Conservation (phyloP, 2,888 invertebrate species). For the Nasonovia ribisnigri region DNA sequence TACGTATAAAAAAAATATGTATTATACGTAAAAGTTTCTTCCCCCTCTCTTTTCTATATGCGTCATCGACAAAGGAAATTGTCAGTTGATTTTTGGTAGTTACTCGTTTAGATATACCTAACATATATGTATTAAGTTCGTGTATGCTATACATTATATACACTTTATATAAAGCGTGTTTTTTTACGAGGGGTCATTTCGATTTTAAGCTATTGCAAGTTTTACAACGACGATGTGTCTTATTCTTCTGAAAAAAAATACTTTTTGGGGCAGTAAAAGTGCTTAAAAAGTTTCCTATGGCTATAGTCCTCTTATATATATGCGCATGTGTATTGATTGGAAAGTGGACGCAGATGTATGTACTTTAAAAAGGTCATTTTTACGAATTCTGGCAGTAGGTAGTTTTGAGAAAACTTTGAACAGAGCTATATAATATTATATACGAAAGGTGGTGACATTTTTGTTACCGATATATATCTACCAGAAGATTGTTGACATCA, state of each 20-base stretch:
- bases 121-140: neutral
- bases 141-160: neutral
- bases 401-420: neutral
- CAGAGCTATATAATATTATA: neutral
- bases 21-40: no score
- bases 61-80: neutral
- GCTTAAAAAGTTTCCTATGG: constrained; percentile 6
- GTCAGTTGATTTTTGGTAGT: neutral
- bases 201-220: constrained; percentile 26
- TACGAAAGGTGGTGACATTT: neutral
- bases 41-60: no score
- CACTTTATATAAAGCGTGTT: neutral
- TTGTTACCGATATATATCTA: neutral
- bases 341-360: constrained; percentile 42
- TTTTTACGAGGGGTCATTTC: constrained; percentile 37
- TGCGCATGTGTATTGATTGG: constrained; percentile 1
- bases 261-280: constrained; percentile 39
- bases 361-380: constrained; percentile 11
- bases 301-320: neutral
- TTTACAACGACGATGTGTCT: constrained; percentile 29
- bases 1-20: no score
- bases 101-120: neutral
- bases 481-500: neutral
- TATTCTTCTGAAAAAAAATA: constrained; percentile 24
- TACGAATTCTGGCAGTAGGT: constrained; percentile 8